Evolutionary conservation across 1,140 invertebrate species (phyloP).

Genomic region (Papilio dardanus): DNA sequence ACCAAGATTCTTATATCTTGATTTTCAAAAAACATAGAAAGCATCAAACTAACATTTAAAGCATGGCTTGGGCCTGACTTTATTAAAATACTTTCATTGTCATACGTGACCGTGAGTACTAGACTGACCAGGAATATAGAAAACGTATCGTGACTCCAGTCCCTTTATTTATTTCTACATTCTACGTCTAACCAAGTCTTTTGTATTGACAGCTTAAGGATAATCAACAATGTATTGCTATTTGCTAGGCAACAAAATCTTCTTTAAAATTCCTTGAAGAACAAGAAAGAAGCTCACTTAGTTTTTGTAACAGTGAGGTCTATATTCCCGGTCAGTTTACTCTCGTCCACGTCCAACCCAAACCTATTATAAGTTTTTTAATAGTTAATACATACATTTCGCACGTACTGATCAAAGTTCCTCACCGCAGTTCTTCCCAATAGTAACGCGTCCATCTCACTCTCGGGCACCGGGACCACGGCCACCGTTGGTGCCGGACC

Average conservation of each 20-base stretch:
- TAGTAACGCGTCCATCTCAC: constrained; percentile 89
- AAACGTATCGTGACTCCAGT: neutral
- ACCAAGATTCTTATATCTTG: neutral
- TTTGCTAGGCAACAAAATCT: no score
- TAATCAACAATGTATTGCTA: neutral
- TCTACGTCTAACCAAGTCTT: no score
- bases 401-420: constrained; percentile 82
- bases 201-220: neutral
- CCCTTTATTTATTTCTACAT: neutral
- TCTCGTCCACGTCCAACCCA: constrained; percentile 24
- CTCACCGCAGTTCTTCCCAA: constrained; percentile 89
- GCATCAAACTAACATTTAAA: constrained; percentile 28
- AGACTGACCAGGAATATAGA: neutral
- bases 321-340: neutral
- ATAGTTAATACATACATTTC: constrained; percentile 80
- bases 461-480: constrained; percentile 84
- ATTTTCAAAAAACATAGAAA: neutral
- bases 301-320: no score
- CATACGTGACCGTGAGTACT: constrained; percentile 1
- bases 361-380: constrained; percentile 38
- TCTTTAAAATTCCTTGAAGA: no score
- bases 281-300: no score
- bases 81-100: constrained; percentile 34
- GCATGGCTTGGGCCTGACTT: constrained; percentile 26
- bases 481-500: constrained; percentile 79